These are phyloP conservation scores for Agriopis leucophaearia DNA, from an alignment of 2,888 invertebrate genomes.

Conservation along the genomic window DNA sequence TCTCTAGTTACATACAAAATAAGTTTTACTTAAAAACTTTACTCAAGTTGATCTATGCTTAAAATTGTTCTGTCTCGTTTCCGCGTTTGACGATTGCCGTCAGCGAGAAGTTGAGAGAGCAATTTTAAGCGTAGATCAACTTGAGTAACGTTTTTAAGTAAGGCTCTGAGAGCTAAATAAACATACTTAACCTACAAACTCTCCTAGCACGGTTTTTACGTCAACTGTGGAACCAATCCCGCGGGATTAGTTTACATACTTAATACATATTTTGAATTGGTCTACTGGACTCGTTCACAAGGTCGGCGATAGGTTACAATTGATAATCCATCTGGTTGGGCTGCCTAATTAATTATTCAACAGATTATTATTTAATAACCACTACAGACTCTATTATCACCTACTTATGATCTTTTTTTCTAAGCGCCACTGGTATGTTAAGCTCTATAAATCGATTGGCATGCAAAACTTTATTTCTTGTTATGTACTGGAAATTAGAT, in stretches of 20 bases:
- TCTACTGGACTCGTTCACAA: no score
- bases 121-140: no score
- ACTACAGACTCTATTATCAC: constrained; percentile 27
- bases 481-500: background rate
- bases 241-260: no score
- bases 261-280: no score
- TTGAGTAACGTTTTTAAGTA: no score
- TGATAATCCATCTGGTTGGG: constrained; percentile 42
- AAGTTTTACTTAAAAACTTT: no score
- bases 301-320: constrained; percentile 33
- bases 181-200: constrained; percentile 28
- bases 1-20: background rate
- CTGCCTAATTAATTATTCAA: constrained; percentile 41
- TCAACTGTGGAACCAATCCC: no score
- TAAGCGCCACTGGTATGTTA: constrained; percentile 43
- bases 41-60: no score
- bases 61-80: no score
- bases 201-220: background rate
- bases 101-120: no score
- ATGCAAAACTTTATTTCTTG: constrained; percentile 5
- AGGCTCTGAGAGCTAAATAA: background rate
- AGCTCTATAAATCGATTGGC: constrained; percentile 22
- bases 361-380: constrained; percentile 36
- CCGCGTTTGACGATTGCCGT: no score
- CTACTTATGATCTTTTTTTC: constrained; percentile 6